These are phyloP conservation scores for Neodiprion fabricii DNA, from an alignment of 1,140 invertebrate genomes.

Conservation along the genomic window DNA sequence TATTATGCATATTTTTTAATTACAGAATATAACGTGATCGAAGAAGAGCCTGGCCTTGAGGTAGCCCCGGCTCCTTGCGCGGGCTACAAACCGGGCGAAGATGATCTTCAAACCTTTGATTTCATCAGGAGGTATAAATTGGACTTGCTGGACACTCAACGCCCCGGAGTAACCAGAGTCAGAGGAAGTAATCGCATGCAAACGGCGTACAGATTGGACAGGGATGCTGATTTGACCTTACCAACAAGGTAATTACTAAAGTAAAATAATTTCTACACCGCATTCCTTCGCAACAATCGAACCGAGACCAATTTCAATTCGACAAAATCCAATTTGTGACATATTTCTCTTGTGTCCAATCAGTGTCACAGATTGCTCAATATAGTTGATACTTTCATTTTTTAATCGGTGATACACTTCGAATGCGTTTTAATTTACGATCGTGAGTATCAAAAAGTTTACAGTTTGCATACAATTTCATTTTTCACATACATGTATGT, in stretches of 20 bases:
- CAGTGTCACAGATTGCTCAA: not conserved
- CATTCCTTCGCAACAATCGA: not conserved
- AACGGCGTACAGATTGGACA: conserved; percentile 77
- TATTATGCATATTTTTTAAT: not conserved
- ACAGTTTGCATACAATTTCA: too few species aligned
- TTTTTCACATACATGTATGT: too few species aligned
- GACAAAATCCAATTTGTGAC: too few species aligned
- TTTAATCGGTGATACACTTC: not conserved
- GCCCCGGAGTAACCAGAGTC: conserved; percentile 72
- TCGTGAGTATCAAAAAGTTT: too few species aligned
- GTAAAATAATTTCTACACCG: not conserved
- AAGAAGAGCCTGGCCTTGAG: not conserved
- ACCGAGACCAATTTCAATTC: too few species aligned
- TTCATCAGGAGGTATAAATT: conserved; percentile 78
- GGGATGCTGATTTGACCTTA: conserved; percentile 72
- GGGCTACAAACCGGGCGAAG: conserved; percentile 71
- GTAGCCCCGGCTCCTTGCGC: conserved; percentile 62
- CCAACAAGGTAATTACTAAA: conserved; percentile 67
- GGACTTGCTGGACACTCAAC: conserved; percentile 68
- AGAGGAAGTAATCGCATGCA: conserved; percentile 77
- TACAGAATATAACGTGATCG: not conserved
- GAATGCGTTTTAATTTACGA: not conserved
- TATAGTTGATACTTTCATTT: not conserved
- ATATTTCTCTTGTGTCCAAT: not conserved
- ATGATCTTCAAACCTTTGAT: conserved; percentile 80